phyloP scores from a whole-genome alignment of 2,113 vertebrate genomes.

The Daphoenositta chrysoptera region DNA sequence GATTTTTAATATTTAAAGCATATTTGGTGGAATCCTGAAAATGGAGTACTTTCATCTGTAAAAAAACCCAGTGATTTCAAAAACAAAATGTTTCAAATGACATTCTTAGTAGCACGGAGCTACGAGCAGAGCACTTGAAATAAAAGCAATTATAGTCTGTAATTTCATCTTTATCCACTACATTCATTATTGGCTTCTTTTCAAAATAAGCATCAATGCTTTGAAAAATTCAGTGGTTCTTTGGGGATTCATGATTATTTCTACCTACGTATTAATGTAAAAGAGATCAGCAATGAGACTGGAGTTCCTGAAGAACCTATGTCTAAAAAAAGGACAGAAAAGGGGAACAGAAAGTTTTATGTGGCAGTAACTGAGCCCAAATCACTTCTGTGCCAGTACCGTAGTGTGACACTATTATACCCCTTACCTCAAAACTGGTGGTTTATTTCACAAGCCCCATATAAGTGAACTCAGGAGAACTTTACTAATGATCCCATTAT shows the following conservation, averaged over 20 bases:
- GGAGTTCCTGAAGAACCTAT: background rate
- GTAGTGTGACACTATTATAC: background rate
- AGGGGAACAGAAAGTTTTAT: background rate
- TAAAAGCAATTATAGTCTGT: conserved; percentile 13
- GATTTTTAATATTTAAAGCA: conserved; percentile 71
- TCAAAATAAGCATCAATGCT: background rate
- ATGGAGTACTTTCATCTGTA: conserved; percentile 68
- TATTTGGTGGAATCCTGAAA: conserved; percentile 57
- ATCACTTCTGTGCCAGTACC: background rate
- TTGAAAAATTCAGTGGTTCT: background rate
- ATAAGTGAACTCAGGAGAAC: background rate
- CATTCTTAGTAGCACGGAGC: background rate
- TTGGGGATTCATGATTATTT: background rate
- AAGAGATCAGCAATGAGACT: background rate
- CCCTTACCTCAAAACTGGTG: background rate
- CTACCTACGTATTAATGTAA: background rate
- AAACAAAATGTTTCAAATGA: conserved; percentile 60
- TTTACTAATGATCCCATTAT: background rate
- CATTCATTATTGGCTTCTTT: background rate
- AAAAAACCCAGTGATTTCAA: conserved; percentile 39
- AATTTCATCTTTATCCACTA: conserved; percentile 39
- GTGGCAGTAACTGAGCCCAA: background rate
- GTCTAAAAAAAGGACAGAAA: background rate
- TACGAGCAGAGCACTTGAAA: conserved; percentile 23
- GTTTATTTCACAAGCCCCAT: background rate